phyloP scores from a whole-genome alignment of 1,140 invertebrate species.

The Cydia fagiglandana region DNA sequence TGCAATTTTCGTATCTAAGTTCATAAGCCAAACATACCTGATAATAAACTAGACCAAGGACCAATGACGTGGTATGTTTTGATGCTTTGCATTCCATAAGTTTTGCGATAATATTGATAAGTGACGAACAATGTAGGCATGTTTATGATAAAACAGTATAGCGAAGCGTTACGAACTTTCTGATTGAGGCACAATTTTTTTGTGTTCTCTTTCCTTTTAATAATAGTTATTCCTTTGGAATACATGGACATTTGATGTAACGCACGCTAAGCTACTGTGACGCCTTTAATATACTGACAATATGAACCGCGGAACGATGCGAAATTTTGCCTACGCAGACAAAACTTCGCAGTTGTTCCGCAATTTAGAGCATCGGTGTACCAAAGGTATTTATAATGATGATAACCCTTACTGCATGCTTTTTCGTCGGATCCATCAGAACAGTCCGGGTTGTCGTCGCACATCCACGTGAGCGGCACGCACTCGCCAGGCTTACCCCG shows the following conservation, averaged over 20 bases:
- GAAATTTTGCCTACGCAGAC: neutral
- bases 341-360: neutral
- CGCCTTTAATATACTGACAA: neutral
- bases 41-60: conserved; percentile 25
- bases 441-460: conserved; percentile 93
- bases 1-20: conserved; percentile 45
- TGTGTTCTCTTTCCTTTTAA: neutral
- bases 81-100: conserved; percentile 26
- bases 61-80: conserved; percentile 30
- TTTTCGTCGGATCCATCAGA: conserved; percentile 93
- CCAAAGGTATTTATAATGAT: conserved; percentile 16
- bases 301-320: neutral
- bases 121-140: conserved; percentile 12
- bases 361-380: neutral
- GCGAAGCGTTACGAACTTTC: neutral
- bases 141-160: conserved; percentile 2
- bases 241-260: neutral
- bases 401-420: conserved; percentile 89
- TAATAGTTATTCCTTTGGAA: neutral
- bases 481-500: conserved; percentile 88
- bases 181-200: neutral
- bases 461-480: conserved; percentile 94
- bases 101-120: conserved; percentile 15
- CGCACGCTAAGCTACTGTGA: neutral
- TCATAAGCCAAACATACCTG: conserved; percentile 42